Conservation (phyloP, 2,888 invertebrate species). For the Deilephila elpenor region DNA sequence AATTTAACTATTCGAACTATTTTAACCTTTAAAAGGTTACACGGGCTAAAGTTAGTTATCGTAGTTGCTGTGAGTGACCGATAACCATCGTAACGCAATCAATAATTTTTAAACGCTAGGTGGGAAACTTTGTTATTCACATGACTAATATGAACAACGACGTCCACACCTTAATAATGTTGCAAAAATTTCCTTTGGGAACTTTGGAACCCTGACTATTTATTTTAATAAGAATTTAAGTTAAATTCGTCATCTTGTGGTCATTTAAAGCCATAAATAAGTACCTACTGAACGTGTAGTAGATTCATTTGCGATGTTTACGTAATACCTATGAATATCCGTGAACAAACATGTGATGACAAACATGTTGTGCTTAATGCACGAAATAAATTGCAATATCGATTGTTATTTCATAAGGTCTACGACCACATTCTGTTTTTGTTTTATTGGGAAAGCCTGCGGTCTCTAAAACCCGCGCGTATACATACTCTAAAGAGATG, state of each 20-base stretch:
- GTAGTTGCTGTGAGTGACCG: conserved; percentile 22
- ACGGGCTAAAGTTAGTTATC: conserved; percentile 15
- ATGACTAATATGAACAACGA: not conserved
- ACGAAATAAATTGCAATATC: not conserved
- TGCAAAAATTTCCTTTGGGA: not conserved
- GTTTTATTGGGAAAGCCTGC: too few species aligned
- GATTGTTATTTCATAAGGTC: not conserved
- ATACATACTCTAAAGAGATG: too few species aligned
- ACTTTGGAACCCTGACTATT: not conserved
- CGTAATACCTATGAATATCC: conserved; percentile 34
- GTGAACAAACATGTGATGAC: conserved; percentile 28
- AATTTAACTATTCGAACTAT: not conserved
- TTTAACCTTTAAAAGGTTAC: conserved; percentile 22
- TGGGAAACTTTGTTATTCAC: not conserved
- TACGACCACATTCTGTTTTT: not conserved
- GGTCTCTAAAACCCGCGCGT: too few species aligned
- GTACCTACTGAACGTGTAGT: conserved; percentile 23
- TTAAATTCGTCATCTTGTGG: not conserved
- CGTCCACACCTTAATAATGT: not conserved
- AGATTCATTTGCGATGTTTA: conserved; percentile 25
- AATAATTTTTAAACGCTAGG: conserved; percentile 15
- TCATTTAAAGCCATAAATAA: conserved; percentile 30
- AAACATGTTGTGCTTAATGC: not conserved
- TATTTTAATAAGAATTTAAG: not conserved
- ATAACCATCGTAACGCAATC: conserved; percentile 24